Evolutionary conservation across 2,888 invertebrate species (phyloP).

Genomic region (Agonopterix subpropinquella): DNA sequence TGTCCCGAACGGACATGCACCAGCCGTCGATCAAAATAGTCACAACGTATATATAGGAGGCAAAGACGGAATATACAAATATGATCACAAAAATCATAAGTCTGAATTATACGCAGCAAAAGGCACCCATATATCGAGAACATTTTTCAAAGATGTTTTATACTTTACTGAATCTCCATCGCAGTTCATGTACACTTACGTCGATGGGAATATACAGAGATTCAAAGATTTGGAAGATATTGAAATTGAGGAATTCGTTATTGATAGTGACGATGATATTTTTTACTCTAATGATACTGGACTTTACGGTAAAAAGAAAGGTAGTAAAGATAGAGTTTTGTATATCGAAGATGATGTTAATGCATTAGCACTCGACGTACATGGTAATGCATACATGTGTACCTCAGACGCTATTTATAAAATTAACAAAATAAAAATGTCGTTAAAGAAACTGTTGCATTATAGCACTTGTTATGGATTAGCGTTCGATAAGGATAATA

Average conservation of each 20-base stretch:
- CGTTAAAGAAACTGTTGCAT: slow-evolving; percentile 30
- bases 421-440: slow-evolving; percentile 24
- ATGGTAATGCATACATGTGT: slow-evolving; percentile 42
- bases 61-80: slow-evolving; percentile 53
- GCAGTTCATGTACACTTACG: too few relatives aligned
- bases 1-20: slow-evolving; percentile 46
- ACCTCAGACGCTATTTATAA: slow-evolving; percentile 42
- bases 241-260: slow-evolving; percentile 40
- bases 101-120: slow-evolving; percentile 32
- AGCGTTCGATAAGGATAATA: slow-evolving; percentile 49
- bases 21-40: slow-evolving; percentile 40
- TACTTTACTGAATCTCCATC: too few relatives aligned
- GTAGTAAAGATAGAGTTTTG: slow-evolving; percentile 33
- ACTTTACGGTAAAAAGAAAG: slow-evolving; percentile 42
- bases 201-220: too few relatives aligned
- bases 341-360: slow-evolving; percentile 28
- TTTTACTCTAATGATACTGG: slow-evolving; percentile 17
- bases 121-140: slow-evolving; percentile 25
- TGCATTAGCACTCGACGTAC: slow-evolving; percentile 35
- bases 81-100: slow-evolving; percentile 34
- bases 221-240: too few relatives aligned
- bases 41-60: slow-evolving; percentile 50
- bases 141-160: too few relatives aligned
- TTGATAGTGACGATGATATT: slow-evolving; percentile 32
- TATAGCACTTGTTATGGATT: slow-evolving; percentile 48